Conservation (phyloP, 2,888 invertebrate species). For the Drosophila sordidula region DNA sequence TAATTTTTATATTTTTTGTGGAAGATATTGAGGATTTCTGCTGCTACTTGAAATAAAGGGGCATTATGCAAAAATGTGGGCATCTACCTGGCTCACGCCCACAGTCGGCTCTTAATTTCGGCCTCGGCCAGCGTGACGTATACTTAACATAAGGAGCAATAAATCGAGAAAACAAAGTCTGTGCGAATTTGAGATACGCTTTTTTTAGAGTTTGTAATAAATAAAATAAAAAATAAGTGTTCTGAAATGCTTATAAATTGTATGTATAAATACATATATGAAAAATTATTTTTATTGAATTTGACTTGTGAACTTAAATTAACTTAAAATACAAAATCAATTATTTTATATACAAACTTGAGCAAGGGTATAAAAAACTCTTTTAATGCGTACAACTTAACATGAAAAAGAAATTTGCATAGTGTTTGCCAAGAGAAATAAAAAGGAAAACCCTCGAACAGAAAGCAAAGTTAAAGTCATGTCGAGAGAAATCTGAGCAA, state of each 20-base stretch:
- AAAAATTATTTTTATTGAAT: no score
- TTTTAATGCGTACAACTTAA: constrained; percentile 21
- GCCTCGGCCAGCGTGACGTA: constrained; percentile 30
- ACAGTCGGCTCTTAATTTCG: constrained; percentile 32
- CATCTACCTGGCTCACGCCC: constrained; percentile 31
- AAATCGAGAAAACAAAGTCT: not conserved
- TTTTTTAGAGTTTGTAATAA: not conserved
- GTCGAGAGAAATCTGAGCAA: constrained; percentile 73
- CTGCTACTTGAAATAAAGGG: constrained; percentile 37
- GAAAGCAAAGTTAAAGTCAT: constrained; percentile 73
- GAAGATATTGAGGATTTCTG: constrained; percentile 32
- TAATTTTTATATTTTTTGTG: constrained; percentile 3
- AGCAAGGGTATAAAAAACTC: constrained; percentile 16
- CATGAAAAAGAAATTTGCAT: constrained; percentile 47
- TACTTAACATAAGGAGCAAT: constrained; percentile 29
- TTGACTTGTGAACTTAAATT: no score
- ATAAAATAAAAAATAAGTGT: no score
- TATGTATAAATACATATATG: no score
- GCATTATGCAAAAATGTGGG: constrained; percentile 58
- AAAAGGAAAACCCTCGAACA: constrained; percentile 38
- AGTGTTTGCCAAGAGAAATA: constrained; percentile 40
- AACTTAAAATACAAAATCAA: no score
- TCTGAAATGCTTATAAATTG: no score
- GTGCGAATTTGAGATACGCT: constrained; percentile 1
- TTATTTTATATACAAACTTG: no score